These are phyloP conservation scores for Malurus cyaneus DNA, from an alignment of 2,113 vertebrate genomes.

Conservation along the genomic window DNA sequence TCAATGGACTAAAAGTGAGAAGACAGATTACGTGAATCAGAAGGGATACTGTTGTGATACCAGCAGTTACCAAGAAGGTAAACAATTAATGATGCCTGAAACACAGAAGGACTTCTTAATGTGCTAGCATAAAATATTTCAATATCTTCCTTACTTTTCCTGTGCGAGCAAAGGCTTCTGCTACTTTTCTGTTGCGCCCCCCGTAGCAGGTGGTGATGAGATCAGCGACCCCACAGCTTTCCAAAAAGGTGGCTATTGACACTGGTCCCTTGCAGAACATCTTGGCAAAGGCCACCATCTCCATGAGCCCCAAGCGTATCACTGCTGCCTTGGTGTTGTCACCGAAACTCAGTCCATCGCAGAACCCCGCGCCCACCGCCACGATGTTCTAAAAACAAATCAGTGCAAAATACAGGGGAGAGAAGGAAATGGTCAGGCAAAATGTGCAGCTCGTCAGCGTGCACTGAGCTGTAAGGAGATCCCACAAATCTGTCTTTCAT, in stretches of 20 bases:
- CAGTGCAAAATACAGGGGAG: background rate
- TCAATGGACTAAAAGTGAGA: slow-evolving; percentile 76
- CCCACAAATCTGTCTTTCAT: background rate
- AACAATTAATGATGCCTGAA: background rate
- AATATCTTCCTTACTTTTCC: slow-evolving; percentile 76
- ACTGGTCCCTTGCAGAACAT: slow-evolving; percentile 80
- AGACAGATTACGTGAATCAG: background rate
- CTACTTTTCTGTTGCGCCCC: slow-evolving; percentile 84
- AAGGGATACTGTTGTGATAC: background rate
- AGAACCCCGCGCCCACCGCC: slow-evolving; percentile 86
- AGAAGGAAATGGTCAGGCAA: background rate
- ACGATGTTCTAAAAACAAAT: slow-evolving; percentile 79
- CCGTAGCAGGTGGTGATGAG: slow-evolving; percentile 90
- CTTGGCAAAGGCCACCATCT: slow-evolving; percentile 86
- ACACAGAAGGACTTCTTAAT: background rate
- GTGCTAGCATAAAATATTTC: background rate
- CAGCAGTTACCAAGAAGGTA: background rate
- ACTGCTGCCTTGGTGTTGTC: slow-evolving; percentile 90
- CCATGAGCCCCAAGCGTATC: slow-evolving; percentile 88
- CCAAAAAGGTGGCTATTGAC: slow-evolving; percentile 80
- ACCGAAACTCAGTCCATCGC: slow-evolving; percentile 80
- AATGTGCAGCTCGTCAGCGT: rapidly evolving
- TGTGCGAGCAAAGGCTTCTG: slow-evolving; percentile 81
- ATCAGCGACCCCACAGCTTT: slow-evolving; percentile 88
- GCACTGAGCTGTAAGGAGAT: background rate